Conservation (phyloP, 2,797 vertebrate genomes). For the Potorous gilbertii region DNA sequence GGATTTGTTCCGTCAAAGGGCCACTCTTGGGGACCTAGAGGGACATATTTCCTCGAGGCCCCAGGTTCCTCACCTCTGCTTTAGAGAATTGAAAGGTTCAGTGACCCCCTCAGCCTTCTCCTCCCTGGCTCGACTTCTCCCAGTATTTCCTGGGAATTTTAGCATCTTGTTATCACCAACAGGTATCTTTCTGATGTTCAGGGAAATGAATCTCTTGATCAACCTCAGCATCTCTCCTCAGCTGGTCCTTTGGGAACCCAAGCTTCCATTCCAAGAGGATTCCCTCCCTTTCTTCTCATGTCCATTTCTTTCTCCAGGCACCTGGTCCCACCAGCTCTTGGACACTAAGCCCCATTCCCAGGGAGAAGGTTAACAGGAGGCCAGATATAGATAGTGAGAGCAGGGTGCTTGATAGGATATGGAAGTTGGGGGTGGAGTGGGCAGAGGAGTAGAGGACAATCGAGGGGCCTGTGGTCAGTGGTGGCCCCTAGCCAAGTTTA, state of each 20-base stretch:
- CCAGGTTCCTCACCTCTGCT: too few relatives aligned
- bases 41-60: too few relatives aligned
- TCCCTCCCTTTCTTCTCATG: neutral
- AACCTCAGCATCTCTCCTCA: neutral
- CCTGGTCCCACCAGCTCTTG: neutral
- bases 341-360: neutral
- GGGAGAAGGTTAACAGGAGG: neutral
- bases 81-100: neutral
- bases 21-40: too few relatives aligned
- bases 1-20: too few relatives aligned
- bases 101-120: neutral
- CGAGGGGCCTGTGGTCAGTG: constrained; percentile 59
- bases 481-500: constrained; percentile 75
- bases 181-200: neutral
- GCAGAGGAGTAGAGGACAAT: constrained; percentile 7
- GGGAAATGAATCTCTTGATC: neutral
- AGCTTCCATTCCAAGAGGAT: neutral
- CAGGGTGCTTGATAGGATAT: neutral
- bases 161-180: neutral
- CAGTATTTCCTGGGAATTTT: neutral
- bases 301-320: neutral
- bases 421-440: neutral
- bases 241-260: neutral
- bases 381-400: neutral
- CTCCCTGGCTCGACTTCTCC: neutral